phyloP scores from a whole-genome alignment of 2,113 vertebrate species.

The Chloropsis hardwickii region DNA sequence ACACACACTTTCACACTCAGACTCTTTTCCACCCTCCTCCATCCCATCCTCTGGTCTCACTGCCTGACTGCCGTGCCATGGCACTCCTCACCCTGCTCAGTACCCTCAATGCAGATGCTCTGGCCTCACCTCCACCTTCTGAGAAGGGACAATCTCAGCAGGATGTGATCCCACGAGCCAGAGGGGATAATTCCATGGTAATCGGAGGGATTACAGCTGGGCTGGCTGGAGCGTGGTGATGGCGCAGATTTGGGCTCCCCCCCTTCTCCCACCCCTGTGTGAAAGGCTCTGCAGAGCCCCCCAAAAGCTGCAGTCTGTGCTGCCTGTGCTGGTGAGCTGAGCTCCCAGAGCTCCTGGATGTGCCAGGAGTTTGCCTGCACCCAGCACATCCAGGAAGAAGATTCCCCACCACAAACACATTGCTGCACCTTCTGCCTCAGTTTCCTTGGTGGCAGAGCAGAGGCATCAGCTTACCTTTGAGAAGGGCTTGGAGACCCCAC shows the following conservation, averaged over 20 bases:
- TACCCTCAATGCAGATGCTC: neutral
- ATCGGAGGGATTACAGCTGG: neutral
- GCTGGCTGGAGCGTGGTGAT: rapidly evolving
- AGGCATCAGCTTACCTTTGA: neutral
- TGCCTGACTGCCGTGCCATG: rapidly evolving
- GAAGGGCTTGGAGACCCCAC: neutral
- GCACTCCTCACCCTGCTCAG: rapidly evolving
- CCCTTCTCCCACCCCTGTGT: neutral
- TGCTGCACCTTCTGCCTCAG: neutral
- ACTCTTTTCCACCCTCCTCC: neutral
- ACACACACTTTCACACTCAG: too few species aligned
- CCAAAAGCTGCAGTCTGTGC: rapidly evolving
- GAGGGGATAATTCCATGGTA: rapidly evolving
- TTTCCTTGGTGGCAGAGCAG: neutral
- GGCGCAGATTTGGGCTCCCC: rapidly evolving
- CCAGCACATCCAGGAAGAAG: neutral
- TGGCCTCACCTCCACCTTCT: neutral
- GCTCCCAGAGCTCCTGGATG: neutral
- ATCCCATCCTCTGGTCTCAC: neutral
- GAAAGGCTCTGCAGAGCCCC: neutral
- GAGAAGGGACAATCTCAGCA: neutral
- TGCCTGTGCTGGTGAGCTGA: neutral
- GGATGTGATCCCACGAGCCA: neutral
- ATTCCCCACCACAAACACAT: neutral
- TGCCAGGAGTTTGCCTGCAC: neutral